Base-by-base conservation (phyloP, 2,113 vertebrate genomes). In the Oreochromis spilurus region DNA sequence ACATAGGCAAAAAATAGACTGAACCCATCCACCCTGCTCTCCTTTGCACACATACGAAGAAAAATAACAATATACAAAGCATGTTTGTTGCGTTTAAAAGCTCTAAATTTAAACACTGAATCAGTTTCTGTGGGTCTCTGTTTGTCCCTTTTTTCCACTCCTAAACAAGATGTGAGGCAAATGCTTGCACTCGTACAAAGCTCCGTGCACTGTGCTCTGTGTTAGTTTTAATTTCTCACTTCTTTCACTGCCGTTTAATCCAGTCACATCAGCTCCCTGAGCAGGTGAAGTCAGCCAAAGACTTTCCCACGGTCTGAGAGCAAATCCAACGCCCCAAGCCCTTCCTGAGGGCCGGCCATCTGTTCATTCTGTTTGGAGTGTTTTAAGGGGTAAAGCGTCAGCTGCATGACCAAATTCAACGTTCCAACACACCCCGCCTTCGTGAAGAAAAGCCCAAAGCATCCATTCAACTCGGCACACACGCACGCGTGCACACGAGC, bases 271-370 rank as follows among this genome's bases (percentile, higher is more conserved):
- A 72, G 93, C 80, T 95, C 93, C 87, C 88, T 43, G 90, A 96
- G 95, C 96, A 96, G 96, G 96, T 96, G 96, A 96, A 96, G 93
- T 96, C 93, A 95, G 94, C 92, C 94, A 88, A 91, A 96, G 93
- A 94, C 95, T 95, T 97, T 97, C 96, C 96, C 96, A 97, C 96
- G 96, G 94, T 96, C 96, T 92, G 82, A 91, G 93, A 95, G 95
- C 91, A 95, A 95, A 96, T 94, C 95, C 93, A 88, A 89, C 90
- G 93, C 95, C 94, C 95, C 90, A 62, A 96, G 94, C 95, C 94
- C 94, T 94, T 94, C 92, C 95, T 94, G 92, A 93, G 94, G 94
- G 95, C 92, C 93, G 87, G 94, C 96, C 96, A 97, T 97, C 96
- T 97, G 96, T 96, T 94, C 92, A 86, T 80, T 95, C 92, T 96